Conservation (phyloP, 2,113 vertebrate species). For the Empidonax traillii region DNA sequence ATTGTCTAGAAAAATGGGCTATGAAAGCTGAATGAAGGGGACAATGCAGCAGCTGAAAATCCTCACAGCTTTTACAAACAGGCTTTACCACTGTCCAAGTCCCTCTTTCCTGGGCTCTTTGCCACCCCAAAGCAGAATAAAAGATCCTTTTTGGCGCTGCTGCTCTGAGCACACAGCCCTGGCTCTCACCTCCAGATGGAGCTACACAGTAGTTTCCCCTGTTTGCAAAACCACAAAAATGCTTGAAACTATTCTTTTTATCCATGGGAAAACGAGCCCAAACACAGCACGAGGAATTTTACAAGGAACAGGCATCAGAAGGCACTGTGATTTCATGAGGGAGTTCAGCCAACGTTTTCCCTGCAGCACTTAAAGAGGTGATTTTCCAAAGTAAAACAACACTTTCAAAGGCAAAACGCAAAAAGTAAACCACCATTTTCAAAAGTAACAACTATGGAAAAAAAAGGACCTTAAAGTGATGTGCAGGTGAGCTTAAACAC, state of each 20-base stretch:
- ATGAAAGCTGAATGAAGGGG: background rate
- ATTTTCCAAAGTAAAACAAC: no score
- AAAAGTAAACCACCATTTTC: no score
- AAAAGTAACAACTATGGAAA: background rate
- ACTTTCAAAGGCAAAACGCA: no score
- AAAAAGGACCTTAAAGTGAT: background rate
- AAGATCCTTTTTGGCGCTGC: background rate
- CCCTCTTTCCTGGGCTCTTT: background rate
- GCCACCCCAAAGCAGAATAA: background rate
- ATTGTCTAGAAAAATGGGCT: background rate
- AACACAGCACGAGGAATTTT: background rate
- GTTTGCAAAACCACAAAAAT: background rate
- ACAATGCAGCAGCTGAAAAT: conserved; percentile 2
- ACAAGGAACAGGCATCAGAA: background rate
- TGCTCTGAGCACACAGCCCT: background rate
- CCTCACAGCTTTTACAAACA: background rate
- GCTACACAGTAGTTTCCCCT: background rate
- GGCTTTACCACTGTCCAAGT: background rate
- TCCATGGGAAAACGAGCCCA: background rate
- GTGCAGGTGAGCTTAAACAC: background rate
- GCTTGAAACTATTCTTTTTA: background rate
- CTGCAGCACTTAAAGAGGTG: background rate
- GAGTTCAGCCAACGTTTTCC: background rate
- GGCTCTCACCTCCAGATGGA: conserved; percentile 53
- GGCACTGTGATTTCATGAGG: background rate